A percentile compares a stretch with the other conserved stretches of the same genome.
phyloP scores from a whole-genome alignment of 2,113 vertebrate species.

The Columbina picui region DNA sequence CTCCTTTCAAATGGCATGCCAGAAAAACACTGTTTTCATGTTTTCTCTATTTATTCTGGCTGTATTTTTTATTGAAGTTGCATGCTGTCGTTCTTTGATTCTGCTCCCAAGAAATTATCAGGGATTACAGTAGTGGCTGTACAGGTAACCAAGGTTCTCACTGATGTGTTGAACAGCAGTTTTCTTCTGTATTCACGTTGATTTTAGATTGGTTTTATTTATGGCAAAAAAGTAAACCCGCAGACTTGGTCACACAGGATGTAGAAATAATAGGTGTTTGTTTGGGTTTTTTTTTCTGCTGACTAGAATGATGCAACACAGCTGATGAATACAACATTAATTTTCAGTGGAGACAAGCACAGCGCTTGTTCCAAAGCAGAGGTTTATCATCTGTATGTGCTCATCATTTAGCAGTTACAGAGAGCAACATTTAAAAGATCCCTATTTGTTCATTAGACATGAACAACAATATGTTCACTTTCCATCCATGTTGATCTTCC shows the following conservation, averaged over 20 bases:
- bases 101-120: conserved; percentile 45
- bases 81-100: conserved; percentile 37
- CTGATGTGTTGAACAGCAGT: neutral
- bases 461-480: neutral
- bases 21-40: conserved; percentile 50
- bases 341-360: neutral
- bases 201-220: conserved; percentile 8
- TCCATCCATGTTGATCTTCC: neutral
- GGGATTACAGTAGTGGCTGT: conserved; percentile 9
- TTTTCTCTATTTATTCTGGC: conserved; percentile 51
- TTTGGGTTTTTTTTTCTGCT: neutral
- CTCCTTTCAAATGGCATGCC: conserved; percentile 38
- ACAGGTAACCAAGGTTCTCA: neutral
- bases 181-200: neutral
- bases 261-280: neutral
- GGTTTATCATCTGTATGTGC: neutral
- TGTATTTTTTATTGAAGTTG: conserved; percentile 11
- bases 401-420: neutral
- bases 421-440: neutral
- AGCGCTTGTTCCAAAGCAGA: neutral
- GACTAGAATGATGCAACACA: neutral
- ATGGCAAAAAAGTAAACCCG: neutral
- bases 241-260: neutral
- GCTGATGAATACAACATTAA: neutral
- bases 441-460: neutral